phyloP scores from a whole-genome alignment of 2,113 vertebrate species.

The Phylloscopus whistleri region DNA sequence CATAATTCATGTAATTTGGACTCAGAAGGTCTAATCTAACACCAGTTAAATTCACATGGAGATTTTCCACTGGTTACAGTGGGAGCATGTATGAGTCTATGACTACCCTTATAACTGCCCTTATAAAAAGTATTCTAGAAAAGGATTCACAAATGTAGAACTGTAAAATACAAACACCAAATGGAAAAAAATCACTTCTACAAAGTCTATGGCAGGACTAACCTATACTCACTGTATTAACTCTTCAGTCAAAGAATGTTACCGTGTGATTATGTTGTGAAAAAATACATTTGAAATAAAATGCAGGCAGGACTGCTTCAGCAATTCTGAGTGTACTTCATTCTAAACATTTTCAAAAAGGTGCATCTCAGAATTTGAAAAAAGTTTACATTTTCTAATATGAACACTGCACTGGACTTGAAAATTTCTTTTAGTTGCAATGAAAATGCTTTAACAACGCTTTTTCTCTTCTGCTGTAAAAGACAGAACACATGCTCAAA shows the following conservation, averaged over 20 bases:
- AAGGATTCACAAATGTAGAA: not conserved
- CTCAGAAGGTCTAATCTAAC: not conserved
- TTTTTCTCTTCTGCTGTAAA: not conserved
- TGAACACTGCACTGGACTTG: not conserved
- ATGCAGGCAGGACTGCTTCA: not conserved
- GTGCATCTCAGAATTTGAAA: not conserved
- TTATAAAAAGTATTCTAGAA: not conserved
- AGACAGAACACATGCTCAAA: not conserved
- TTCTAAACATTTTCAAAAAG: not conserved
- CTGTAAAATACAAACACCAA: not conserved
- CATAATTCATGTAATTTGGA: not conserved
- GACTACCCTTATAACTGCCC: not conserved
- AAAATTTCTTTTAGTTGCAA: not conserved
- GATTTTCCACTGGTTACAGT: not conserved
- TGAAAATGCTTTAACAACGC: not conserved
- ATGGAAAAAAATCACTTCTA: not conserved
- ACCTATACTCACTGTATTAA: not conserved
- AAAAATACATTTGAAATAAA: not conserved
- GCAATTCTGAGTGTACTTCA: not conserved
- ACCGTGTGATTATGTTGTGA: not conserved
- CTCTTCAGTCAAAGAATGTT: not conserved
- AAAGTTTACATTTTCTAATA: not conserved
- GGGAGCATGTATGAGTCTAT: not conserved
- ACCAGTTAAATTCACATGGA: not conserved
- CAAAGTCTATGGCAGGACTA: not conserved